A percentile compares a stretch with the other conserved stretches of the same genome.
These are phyloP conservation scores for Hydropsyche betteni DNA, from an alignment of 2,888 invertebrate species.

Conservation along the genomic window DNA sequence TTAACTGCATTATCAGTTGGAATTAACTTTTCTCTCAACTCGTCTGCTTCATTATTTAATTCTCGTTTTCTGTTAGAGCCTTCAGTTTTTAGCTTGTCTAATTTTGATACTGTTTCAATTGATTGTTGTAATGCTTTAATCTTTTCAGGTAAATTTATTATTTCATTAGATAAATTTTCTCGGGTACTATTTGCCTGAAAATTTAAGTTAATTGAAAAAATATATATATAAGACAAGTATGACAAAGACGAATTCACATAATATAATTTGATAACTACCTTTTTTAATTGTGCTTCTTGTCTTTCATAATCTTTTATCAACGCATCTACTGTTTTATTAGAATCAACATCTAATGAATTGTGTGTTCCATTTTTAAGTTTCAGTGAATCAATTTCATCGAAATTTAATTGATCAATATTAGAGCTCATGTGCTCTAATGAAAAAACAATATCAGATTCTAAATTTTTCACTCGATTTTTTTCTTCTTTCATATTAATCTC, in stretches of 20 bases:
- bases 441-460: constrained; percentile 72
- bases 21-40: constrained; percentile 62
- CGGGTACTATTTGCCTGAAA: constrained; percentile 62
- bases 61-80: constrained; percentile 66
- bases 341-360: constrained; percentile 53
- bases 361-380: constrained; percentile 66
- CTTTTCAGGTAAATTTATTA: constrained; percentile 75
- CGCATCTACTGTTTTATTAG: constrained; percentile 56
- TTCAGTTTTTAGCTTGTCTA: constrained; percentile 68
- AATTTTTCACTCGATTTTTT: constrained; percentile 68
- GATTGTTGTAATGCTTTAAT: constrained; percentile 73
- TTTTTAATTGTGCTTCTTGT: constrained; percentile 69
- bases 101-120: constrained; percentile 68
- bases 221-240: no score
- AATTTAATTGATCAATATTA: constrained; percentile 68
- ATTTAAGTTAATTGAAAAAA: background rate
- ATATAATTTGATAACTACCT: constrained; percentile 58
- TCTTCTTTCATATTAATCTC: constrained; percentile 72
- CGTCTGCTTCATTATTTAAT: constrained; percentile 63
- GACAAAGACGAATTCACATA: background rate
- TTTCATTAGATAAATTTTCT: constrained; percentile 65
- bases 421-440: constrained; percentile 74
- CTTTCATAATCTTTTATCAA: constrained; percentile 66
- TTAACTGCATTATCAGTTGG: constrained; percentile 64
- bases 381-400: constrained; percentile 65